Conservation (phyloP, 2,113 vertebrate species). For the Pseudolaguvia tuberculata region DNA sequence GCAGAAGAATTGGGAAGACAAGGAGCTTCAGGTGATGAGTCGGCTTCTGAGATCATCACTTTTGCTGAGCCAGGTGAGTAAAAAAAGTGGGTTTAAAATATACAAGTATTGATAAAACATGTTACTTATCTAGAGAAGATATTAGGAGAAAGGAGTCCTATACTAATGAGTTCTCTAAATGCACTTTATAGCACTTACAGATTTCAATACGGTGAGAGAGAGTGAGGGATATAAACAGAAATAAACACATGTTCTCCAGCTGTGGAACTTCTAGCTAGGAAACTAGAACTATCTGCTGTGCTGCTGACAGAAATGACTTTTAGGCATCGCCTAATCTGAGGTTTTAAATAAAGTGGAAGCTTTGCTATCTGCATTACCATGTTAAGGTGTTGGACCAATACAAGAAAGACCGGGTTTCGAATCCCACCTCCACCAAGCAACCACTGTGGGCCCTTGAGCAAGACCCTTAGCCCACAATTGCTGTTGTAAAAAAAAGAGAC, state of each 20-base stretch:
- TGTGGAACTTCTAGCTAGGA: conserved; percentile 40
- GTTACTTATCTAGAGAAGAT: not conserved
- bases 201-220: conserved; percentile 20
- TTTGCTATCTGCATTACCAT: not conserved
- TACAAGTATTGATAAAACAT: not conserved
- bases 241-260: conserved; percentile 46
- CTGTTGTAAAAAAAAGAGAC: too few relatives aligned
- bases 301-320: conserved; percentile 32
- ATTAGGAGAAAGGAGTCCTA: not conserved
- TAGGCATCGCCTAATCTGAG: conserved; percentile 18
- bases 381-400: too few relatives aligned
- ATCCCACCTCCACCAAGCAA: too few relatives aligned
- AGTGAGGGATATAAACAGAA: conserved; percentile 10
- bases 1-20: conserved; percentile 57
- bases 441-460: too few relatives aligned
- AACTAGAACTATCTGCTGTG: conserved; percentile 32
- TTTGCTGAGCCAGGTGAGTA: conserved; percentile 81
- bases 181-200: not conserved
- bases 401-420: too few relatives aligned
- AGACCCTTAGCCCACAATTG: too few relatives aligned
- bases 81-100: not conserved
- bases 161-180: not conserved
- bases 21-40: conserved; percentile 71
- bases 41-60: conserved; percentile 90
- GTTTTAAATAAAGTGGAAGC: conserved; percentile 8